Evolutionary conservation across 2,888 invertebrate species (phyloP).

Genomic region (Esperia sulphurella): DNA sequence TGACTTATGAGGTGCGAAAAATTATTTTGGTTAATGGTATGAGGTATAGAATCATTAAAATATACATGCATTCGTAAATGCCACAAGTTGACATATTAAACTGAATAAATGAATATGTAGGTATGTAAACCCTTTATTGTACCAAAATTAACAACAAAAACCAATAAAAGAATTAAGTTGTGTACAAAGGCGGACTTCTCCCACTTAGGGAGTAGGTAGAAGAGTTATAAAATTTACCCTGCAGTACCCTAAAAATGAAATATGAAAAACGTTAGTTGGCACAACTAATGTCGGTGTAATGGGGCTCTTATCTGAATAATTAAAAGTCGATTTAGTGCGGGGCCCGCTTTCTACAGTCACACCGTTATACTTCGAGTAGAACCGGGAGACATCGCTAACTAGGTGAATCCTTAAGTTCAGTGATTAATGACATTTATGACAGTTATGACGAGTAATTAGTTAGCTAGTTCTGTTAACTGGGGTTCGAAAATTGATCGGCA

Average conservation of each 20-base stretch:
- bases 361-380: constrained; percentile 28
- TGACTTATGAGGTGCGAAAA: too few species aligned
- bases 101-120: not conserved
- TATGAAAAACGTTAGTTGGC: constrained; percentile 58
- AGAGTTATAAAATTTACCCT: not conserved
- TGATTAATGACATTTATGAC: constrained; percentile 51
- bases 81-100: too few species aligned
- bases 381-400: constrained; percentile 47
- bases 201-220: not conserved
- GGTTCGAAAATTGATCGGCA: not conserved
- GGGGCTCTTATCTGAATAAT: constrained; percentile 74
- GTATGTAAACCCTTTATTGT: not conserved
- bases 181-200: too few species aligned
- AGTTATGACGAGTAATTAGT: constrained; percentile 30
- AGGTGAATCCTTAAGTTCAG: constrained; percentile 47
- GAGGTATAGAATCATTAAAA: too few species aligned
- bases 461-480: not conserved
- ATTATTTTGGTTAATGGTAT: too few species aligned
- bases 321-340: constrained; percentile 73
- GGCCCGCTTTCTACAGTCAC: constrained; percentile 54
- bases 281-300: constrained; percentile 69
- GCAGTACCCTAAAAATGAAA: constrained; percentile 45
- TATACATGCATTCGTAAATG: too few species aligned
- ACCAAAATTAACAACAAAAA: too few species aligned
- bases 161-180: too few species aligned